Evolutionary conservation across 2,888 invertebrate genomes (phyloP), one percentile per base, ranked within the genome.

Genomic region (Rapana venosa): DNA sequence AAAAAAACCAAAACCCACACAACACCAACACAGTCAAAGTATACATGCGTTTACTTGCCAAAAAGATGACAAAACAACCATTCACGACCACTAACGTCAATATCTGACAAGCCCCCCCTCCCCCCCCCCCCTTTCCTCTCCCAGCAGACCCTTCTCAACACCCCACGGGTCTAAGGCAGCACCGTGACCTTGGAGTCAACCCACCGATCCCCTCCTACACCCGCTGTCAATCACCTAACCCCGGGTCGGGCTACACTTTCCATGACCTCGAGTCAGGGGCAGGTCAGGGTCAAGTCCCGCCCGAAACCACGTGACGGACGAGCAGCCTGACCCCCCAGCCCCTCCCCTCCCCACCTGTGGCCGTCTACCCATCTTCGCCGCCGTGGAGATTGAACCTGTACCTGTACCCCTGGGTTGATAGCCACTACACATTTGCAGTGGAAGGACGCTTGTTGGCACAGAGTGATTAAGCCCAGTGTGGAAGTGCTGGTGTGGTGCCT

Each of bases 341-440:
- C 98, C 98, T 1, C 96, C 97, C 0, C 97, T 97, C 89, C 98
- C 98, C 47, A 96, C 96, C 93, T 97, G 93, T 97, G 22, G 97
- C 97, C 86, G 97, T 97, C 91, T 97, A 97, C 32, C 97, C 97
- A 97, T 97, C 22, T 97, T 97, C 88, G 97, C 98, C 94, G 97
- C 97, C 0, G 97, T 98, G 11, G 97, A 97, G 92, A 97, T 98
- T 61, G 97, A 97, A 20, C 97, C 97, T 92, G 97, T 97, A 97
- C 96, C 88, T 98, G 98, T 96, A 97, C 97, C 83, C 97, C 98
- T 95, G 98, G 98, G 0, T 98, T 98, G 0, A 97, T 98, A 17
- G 94, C 95, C 30, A 97, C 97, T 98, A 98, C 94, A 61, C 97
- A 97, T 94, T 96, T 98, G 77, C 97, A 98, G 79, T 97, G 98